Percentiles rank a stretch among this genome's conserved stretches.
Conservation (phyloP, 1,140 invertebrate genomes). For the Cotesia typhae region DNA sequence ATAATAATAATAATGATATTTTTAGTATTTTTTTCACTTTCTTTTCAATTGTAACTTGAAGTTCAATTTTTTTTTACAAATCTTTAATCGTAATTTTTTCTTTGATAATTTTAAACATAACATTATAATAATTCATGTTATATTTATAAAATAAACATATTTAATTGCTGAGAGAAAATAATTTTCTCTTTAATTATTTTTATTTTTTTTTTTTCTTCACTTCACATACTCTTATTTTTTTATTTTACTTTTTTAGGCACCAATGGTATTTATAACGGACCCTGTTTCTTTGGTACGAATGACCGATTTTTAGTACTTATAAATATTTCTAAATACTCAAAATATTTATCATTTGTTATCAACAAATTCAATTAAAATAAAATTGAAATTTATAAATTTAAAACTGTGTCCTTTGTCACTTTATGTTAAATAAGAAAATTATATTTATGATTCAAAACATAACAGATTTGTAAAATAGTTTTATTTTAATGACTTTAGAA, state of each 20-base stretch:
- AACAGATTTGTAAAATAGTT: too few species aligned
- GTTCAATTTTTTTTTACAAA: conserved; percentile 15
- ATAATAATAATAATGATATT: conserved; percentile 9
- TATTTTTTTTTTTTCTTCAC: conserved; percentile 44
- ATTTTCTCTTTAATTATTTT: conserved; percentile 33
- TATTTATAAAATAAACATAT: conserved; percentile 5
- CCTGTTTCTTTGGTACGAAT: conserved; percentile 68
- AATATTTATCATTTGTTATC: conserved; percentile 33
- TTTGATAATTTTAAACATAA: background rate
- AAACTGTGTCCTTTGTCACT: too few species aligned
- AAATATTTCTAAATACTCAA: conserved; percentile 34
- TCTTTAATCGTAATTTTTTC: background rate
- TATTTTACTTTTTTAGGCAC: conserved; percentile 60
- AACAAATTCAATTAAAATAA: background rate
- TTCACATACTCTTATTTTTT: conserved; percentile 42
- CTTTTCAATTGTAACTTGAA: too few species aligned
- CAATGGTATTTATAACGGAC: conserved; percentile 64
- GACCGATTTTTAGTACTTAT: conserved; percentile 58
- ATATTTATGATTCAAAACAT: too few species aligned
- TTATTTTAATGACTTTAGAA: too few species aligned
- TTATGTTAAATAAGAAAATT: too few species aligned
- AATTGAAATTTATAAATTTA: too few species aligned
- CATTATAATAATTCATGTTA: background rate
- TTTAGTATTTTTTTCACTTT: too few species aligned
- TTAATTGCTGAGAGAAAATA: conserved; percentile 16